A percentile compares a stretch with the other conserved stretches of the same genome.
phyloP scores from a whole-genome alignment of 2,888 invertebrate species.

The Drosophila neutralis region DNA sequence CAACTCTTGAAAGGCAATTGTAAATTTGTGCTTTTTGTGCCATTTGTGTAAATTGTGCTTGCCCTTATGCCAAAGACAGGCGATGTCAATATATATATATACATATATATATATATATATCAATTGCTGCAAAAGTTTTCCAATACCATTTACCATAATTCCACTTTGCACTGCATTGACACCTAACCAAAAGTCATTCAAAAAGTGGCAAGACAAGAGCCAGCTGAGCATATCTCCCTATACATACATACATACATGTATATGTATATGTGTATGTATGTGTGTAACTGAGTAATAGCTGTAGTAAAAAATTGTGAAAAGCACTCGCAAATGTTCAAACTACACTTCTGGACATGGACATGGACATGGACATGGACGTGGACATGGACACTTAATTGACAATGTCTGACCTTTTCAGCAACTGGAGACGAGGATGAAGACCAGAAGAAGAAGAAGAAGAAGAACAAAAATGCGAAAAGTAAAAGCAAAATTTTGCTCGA shows the following conservation, averaged over 20 bases:
- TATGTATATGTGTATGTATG: not conserved
- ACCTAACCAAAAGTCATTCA: too few relatives aligned
- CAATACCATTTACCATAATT: conserved; percentile 80
- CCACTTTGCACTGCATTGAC: too few relatives aligned
- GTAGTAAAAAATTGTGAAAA: conserved; percentile 64
- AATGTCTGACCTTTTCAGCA: conserved; percentile 79
- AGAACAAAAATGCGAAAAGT: too few relatives aligned
- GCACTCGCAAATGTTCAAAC: conserved; percentile 72
- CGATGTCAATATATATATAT: conserved; percentile 72
- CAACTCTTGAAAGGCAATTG: not conserved
- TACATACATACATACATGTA: not conserved
- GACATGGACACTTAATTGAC: conserved; percentile 78
- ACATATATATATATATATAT: conserved; percentile 78
- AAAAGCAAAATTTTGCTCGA: too few relatives aligned
- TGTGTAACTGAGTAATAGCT: conserved; percentile 51
- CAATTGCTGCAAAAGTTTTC: conserved; percentile 71
- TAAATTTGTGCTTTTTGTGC: too few relatives aligned
- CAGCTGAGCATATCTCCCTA: conserved; percentile 17
- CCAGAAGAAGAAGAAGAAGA: too few relatives aligned
- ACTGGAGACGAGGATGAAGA: conserved; percentile 36
- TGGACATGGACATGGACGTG: conserved; percentile 34
- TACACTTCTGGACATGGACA: conserved; percentile 69
- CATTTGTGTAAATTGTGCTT: conserved; percentile 1
- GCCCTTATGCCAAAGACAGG: conserved; percentile 5
- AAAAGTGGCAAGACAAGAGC: too few relatives aligned